Base-by-base conservation (phyloP, 2,113 vertebrate genomes). In the Rhinopomastus cyanomelas region DNA sequence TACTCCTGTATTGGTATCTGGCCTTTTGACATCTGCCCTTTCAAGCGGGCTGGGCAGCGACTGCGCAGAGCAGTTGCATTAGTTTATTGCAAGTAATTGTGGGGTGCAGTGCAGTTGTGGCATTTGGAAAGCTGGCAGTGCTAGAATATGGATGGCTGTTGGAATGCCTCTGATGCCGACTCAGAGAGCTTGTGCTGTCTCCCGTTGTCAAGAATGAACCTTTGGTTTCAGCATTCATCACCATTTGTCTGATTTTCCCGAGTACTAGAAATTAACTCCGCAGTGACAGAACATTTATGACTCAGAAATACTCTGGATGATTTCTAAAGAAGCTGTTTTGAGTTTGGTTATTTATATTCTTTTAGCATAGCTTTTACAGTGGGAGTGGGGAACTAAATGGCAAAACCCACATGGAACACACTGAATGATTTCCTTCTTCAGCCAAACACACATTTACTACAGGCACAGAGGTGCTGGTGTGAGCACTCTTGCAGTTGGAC, bases 341-440 rank as follows among this genome's bases (percentile, higher is more conserved):
- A 95, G 59, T 92, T 94, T 81, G 72, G 74, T 93, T 93, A 88
- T 95, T 95, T 95, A 93, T 92, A 71, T 91, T 76, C 92, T 90
- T 95, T 93, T 93, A 92, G 78, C 75, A 6, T 93, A 61, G 76
- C 52, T 93, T 96, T 95, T 90, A 92, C 81, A 94, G 92, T 53
- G 60, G 81, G 48, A 92, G 84, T 68, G 86, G 84, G 94, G 81
- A 94, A 62, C 59, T 76, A 53, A 93, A 84, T 46, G 79, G 62
- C 59, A 82, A 77, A 92, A 91, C 30, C 36, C 68, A 62, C 88
- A 79, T 65, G 92, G 93, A 93, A 90, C 79, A 69, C 11, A 29
- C 85, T 75, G 80, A 85, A 82, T 69, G 2, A 74, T 89, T 90
- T 85, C 55, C 30, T 85, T 20, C 42, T 81, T 49, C 44, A 87